These are phyloP conservation scores for Leptopterna dolabrata DNA, from an alignment of 2,888 invertebrate species.

Conservation along the genomic window DNA sequence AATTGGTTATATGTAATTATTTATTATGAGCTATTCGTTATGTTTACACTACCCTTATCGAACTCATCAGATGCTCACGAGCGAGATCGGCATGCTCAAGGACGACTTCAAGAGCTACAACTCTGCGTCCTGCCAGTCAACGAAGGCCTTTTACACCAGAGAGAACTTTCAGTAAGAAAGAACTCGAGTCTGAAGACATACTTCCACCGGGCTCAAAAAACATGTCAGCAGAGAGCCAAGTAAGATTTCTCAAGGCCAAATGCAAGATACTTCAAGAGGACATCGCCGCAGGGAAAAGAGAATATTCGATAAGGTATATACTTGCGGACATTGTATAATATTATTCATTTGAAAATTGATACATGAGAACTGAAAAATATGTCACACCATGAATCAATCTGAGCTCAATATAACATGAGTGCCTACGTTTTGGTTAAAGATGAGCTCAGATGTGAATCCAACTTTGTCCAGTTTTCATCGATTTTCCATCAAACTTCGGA, in stretches of 20 bases:
- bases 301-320: conserved; percentile 52
- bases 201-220: conserved; percentile 53
- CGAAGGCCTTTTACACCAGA: conserved; percentile 36
- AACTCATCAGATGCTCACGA: conserved; percentile 38
- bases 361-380: too few relatives aligned
- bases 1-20: too few relatives aligned
- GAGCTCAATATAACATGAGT: too few relatives aligned
- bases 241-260: conserved; percentile 58
- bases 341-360: too few relatives aligned
- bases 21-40: too few relatives aligned
- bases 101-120: not conserved
- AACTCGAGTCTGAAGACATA: conserved; percentile 39
- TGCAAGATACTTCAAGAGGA: conserved; percentile 58
- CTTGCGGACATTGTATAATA: not conserved
- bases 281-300: conserved; percentile 51
- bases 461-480: too few relatives aligned
- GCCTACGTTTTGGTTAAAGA: too few relatives aligned
- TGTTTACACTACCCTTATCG: too few relatives aligned
- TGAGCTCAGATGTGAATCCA: too few relatives aligned
- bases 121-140: not conserved
- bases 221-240: conserved; percentile 57
- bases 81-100: conserved; percentile 29
- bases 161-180: conserved; percentile 35
- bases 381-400: too few relatives aligned
- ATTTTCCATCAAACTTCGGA: too few relatives aligned